Evolutionary conservation across 2,888 invertebrate species (phyloP).

Genomic region (Celastrina argiolus): DNA sequence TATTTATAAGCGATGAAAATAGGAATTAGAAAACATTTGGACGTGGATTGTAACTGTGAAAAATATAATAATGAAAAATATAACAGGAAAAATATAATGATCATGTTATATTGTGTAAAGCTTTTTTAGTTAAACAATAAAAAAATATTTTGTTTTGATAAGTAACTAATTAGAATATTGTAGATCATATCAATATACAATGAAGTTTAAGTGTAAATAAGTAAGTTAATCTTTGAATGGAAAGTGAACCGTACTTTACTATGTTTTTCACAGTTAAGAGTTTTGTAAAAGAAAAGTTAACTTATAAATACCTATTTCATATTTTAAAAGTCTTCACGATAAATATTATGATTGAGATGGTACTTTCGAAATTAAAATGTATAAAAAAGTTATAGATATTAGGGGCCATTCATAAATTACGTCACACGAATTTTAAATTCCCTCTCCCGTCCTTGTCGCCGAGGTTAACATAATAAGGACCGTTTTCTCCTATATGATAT

Average conservation of each 20-base stretch:
- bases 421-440: too few relatives aligned
- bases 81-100: too few relatives aligned
- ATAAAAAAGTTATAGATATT: conserved; percentile 19
- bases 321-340: background rate
- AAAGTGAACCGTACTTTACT: background rate
- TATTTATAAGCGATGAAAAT: conserved; percentile 23
- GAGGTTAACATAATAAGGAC: too few relatives aligned
- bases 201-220: too few relatives aligned
- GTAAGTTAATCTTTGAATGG: background rate
- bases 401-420: too few relatives aligned
- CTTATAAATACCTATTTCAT: conserved; percentile 15
- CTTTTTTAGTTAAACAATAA: too few relatives aligned
- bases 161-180: too few relatives aligned
- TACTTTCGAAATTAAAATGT: conserved; percentile 10
- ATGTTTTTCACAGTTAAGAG: conserved; percentile 17
- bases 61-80: background rate
- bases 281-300: conserved; percentile 11
- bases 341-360: conserved; percentile 14
- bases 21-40: conserved; percentile 18
- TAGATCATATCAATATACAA: too few relatives aligned
- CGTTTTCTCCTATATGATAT: too few relatives aligned
- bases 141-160: too few relatives aligned
- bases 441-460: too few relatives aligned
- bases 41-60: conserved; percentile 15
- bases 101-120: too few relatives aligned